phyloP scores from a whole-genome alignment of 2,113 vertebrate species.

The Anguilla rostrata region DNA sequence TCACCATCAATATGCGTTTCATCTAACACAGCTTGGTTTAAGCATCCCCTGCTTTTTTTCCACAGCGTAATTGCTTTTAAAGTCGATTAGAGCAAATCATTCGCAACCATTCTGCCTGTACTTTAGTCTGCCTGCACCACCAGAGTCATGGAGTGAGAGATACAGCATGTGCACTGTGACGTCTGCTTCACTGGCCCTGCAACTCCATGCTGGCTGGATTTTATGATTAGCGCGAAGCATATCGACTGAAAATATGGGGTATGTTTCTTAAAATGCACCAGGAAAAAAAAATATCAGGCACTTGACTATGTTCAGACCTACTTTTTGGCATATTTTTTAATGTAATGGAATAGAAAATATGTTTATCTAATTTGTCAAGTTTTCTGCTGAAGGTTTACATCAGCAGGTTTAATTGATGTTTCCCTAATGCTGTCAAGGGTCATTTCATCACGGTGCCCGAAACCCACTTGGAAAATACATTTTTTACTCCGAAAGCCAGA shows the following conservation, averaged over 20 bases:
- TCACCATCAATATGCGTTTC: conserved; percentile 65
- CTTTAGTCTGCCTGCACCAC: conserved; percentile 34
- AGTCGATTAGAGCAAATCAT: conserved; percentile 66
- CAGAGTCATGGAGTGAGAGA: conserved; percentile 53
- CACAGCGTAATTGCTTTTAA: conserved; percentile 62
- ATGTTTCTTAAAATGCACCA: conserved; percentile 52
- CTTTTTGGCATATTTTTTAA: conserved; percentile 44
- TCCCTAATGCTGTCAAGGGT: conserved; percentile 64
- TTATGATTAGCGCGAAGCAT: conserved; percentile 45
- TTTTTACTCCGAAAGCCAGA: conserved; percentile 68
- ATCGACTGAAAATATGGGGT: conserved; percentile 41
- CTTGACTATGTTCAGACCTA: conserved; percentile 48
- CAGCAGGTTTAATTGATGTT: conserved; percentile 56
- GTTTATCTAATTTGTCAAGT: conserved; percentile 68
- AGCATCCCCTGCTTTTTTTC: conserved; percentile 39
- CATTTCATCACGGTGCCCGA: conserved; percentile 57
- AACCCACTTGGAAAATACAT: conserved; percentile 70
- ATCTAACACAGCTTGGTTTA: conserved; percentile 52
- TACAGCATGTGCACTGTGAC: conserved; percentile 46
- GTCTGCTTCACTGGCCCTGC: conserved; percentile 51
- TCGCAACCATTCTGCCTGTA: conserved; percentile 49
- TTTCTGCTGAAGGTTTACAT: conserved; percentile 56
- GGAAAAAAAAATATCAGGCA: conserved; percentile 38
- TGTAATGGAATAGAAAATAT: conserved; percentile 58
- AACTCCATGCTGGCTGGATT: conserved; percentile 45